phyloP scores from a whole-genome alignment of 2,797 vertebrate genomes.

The Cottoperca gobio region DNA sequence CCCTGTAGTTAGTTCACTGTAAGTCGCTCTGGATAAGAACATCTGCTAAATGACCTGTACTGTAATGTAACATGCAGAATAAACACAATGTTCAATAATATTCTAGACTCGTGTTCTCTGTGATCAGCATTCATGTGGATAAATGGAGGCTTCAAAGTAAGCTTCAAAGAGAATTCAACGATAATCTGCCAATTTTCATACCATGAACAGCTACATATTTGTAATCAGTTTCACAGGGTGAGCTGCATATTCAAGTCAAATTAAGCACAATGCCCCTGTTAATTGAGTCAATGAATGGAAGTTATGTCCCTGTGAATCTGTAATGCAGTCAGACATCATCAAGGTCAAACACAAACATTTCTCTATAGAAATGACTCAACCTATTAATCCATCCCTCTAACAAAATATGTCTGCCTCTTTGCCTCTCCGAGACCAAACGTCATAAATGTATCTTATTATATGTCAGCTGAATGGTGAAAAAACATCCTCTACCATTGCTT shows the following conservation, averaged over 20 bases:
- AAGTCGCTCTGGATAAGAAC: too few species aligned
- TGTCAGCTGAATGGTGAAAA: slow-evolving; percentile 15
- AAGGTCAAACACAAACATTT: slow-evolving; percentile 32
- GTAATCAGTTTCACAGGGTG: slow-evolving; percentile 29
- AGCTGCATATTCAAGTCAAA: slow-evolving; percentile 14
- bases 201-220: slow-evolving; percentile 39
- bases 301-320: neutral
- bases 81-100: neutral
- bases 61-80: too few species aligned
- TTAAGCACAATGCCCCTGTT: slow-evolving; percentile 21
- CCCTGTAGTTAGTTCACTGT: too few species aligned
- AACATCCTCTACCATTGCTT: neutral
- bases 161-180: neutral
- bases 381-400: slow-evolving; percentile 14
- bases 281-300: slow-evolving; percentile 31
- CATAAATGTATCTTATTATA: slow-evolving; percentile 29
- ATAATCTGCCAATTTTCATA: slow-evolving; percentile 9
- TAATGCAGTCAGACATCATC: slow-evolving; percentile 29
- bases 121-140: neutral
- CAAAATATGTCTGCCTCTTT: slow-evolving; percentile 11
- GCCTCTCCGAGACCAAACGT: slow-evolving; percentile 4
- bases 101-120: neutral
- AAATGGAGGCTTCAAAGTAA: neutral
- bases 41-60: too few species aligned
- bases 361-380: neutral